Base-by-base conservation (phyloP, 2,797 vertebrate species). In the Crenichthys baileyi region DNA sequence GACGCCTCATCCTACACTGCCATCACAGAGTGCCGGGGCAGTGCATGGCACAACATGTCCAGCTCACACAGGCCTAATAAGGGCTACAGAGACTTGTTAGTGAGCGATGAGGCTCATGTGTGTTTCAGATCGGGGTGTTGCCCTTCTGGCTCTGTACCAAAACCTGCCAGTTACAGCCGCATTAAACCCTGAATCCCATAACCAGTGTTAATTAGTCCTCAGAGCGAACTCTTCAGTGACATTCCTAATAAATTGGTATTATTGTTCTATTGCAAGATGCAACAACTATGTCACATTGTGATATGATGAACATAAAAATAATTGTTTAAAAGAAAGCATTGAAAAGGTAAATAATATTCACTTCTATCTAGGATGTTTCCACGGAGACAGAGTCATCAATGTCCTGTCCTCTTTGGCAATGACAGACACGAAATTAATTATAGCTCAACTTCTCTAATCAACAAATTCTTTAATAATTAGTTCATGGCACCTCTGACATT, bases 391-490 rank as follows among this genome's bases (percentile, higher is more conserved):
- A 87, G 85, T 87, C 86, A 91, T 93, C 88, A 86, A 73, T 60
- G 65, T 79, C 85, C 80, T 70, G 79, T 85, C 77, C 44, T 89
- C 85, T 77, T 87, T 79, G 81, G 91, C 83, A 92, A 81, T 84
- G 84, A 86, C 83, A 87, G 87, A 86, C 84, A 89, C 85, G 79
- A 78, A 87, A 89, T 93, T 94, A 95, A 96, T 95, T 94, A 95
- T 92, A 93, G 90, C 88, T 75, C 73, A 85, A 15, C 73, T 89
- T 91, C 84, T 89, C 91, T 88, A 84, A 48, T 65, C 81, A 93
- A 86, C 82, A 89, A 87, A 85, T 91, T 90, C 80, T 90, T 92
- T 95, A 94, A 94, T 95, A 94, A 95, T 93, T 90, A 90, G 87
- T 92, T 91, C 85, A 83, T 92, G 91, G 93, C 85, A 85, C 88